Percentiles rank a stretch among this genome's conserved stretches.
Conservation (phyloP, 1,140 invertebrate species). For the Drosophila trapezifrons region DNA sequence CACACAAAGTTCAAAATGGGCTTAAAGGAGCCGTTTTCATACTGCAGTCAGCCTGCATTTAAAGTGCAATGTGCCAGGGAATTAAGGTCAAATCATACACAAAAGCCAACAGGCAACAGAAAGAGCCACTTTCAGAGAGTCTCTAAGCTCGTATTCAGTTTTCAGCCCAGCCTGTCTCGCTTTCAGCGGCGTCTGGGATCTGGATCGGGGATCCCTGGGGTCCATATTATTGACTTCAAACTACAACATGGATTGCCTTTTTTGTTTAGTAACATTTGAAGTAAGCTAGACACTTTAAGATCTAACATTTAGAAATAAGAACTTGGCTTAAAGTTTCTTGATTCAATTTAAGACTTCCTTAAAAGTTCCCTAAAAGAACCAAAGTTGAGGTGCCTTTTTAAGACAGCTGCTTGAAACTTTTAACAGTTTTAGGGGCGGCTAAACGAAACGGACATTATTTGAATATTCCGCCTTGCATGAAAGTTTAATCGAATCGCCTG, state of each 20-base stretch:
- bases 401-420: constrained; percentile 4
- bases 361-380: neutral
- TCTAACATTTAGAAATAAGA: neutral
- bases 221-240: constrained; percentile 49
- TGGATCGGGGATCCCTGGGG: constrained; percentile 11
- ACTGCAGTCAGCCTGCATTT: constrained; percentile 45
- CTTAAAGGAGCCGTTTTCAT: constrained; percentile 60
- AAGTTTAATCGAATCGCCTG: constrained; percentile 42
- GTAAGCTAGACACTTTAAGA: neutral
- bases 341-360: neutral
- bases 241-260: too few relatives aligned
- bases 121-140: neutral
- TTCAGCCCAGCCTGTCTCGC: constrained; percentile 33
- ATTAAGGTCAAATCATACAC: constrained; percentile 76
- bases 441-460: constrained; percentile 11
- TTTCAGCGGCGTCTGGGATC: constrained; percentile 27
- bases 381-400: constrained; percentile 5
- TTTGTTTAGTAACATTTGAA: too few relatives aligned
- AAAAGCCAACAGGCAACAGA: constrained; percentile 36
- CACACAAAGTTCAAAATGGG: constrained; percentile 65
- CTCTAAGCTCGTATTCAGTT: constrained; percentile 31
- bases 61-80: constrained; percentile 75
- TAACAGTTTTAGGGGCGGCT: constrained; percentile 6
- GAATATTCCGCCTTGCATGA: constrained; percentile 25
- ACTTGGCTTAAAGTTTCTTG: neutral